Base-by-base conservation (phyloP, 2,888 invertebrate species). In the Lacanobia oleracea region DNA sequence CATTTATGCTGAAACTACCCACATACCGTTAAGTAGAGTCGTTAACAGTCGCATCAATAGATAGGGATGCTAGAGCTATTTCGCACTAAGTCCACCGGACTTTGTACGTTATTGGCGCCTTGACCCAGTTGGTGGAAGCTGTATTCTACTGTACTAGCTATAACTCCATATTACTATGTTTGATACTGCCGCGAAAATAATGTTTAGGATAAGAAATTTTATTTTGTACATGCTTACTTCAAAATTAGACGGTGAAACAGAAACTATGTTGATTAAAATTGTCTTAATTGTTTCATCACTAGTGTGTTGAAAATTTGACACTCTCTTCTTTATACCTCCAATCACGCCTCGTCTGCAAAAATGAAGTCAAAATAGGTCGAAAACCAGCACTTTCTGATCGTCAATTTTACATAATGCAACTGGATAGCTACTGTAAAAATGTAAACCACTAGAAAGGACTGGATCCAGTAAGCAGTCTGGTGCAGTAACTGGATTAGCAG, bases 71-170 rank as follows among this genome's bases (percentile, higher is more conserved):
- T 59, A 33, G 37, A 60, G 64, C 68, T 48, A 75, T 70, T 78
- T 53, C 75, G 21, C n/a, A 43, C 53, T 68, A 56, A 78, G 68
- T 51, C 69, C 37, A 21, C 45, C 27, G 40, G 68, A 75, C 75
- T 73, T 64, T 60, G 75, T 48, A 43, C 72, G 60, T 74, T 68
- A 70, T 68, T 67, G 69, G 54, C n/a, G 33, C 78, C 75, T 67
- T 82, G 82, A 78, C 85, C 83, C 18, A 82, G 21, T 85, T 85
- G 18, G 18, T 51, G 60, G n/a, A 27, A 51, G 48, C 27, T 75
- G 18, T 62, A 63, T 60, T 59, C 14, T 50, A 64, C 10, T 63
- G 5, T 45, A 62, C 66, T 51, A 21, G 21, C 53, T 62, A 50
- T 56, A 56, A 61, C 18, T 77, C 45, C 75, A 48, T 6, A n/a